A percentile compares a stretch with the other conserved stretches of the same genome.
These are phyloP conservation scores for Parus major DNA, from an alignment of 2,113 vertebrate genomes.

Conservation along the genomic window DNA sequence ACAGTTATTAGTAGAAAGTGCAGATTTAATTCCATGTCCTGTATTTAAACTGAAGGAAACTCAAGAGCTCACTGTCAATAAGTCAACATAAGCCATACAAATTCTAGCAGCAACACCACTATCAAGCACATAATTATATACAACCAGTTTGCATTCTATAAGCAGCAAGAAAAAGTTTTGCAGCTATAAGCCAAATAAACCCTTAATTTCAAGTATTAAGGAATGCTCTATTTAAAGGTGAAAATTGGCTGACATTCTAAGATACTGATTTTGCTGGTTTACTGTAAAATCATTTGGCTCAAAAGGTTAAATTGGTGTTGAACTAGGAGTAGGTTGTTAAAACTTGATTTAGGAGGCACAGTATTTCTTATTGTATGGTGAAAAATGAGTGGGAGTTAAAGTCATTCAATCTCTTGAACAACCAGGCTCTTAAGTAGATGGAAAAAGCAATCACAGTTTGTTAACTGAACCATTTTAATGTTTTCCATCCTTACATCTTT, in stretches of 20 bases:
- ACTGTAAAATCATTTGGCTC: conserved; percentile 1
- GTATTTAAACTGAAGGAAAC: background rate
- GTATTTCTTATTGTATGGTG: background rate
- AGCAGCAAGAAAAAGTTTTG: background rate
- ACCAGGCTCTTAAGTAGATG: background rate
- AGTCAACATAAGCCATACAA: background rate
- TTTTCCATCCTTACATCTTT: background rate
- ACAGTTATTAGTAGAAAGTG: background rate
- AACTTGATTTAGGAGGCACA: background rate
- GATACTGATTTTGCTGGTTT: background rate
- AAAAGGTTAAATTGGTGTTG: background rate
- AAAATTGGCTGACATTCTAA: background rate
- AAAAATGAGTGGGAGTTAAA: background rate
- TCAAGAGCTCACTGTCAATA: background rate
- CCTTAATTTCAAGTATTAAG: background rate
- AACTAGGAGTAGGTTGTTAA: background rate
- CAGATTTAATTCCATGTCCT: background rate
- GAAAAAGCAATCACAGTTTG: background rate
- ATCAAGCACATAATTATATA: background rate
- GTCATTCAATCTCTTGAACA: background rate
- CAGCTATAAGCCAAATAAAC: background rate
- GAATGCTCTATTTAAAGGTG: background rate
- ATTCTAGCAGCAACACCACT: background rate
- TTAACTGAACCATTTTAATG: background rate
- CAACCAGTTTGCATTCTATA: background rate